phyloP scores from a whole-genome alignment of 2,888 invertebrate species.

The Temnothorax unifasciatus region DNA sequence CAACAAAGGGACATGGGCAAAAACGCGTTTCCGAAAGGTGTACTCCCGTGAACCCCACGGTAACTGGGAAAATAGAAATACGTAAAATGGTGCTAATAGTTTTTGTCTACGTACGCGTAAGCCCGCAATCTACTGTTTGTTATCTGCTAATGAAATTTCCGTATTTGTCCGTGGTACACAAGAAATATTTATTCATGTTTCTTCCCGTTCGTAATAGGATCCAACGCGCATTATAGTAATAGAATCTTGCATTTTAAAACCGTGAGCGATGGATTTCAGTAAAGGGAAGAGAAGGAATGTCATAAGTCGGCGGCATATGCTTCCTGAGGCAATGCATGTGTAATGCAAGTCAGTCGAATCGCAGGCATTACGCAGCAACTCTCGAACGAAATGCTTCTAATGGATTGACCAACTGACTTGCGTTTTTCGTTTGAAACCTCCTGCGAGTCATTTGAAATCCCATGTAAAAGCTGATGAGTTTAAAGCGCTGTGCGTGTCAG shows the following conservation, averaged over 20 bases:
- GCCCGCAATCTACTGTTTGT: background rate
- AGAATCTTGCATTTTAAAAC: slow-evolving; percentile 28
- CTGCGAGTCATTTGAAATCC: slow-evolving; percentile 58
- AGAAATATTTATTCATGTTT: background rate
- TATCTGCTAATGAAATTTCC: background rate
- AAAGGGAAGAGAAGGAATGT: slow-evolving; percentile 34
- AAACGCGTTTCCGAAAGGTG: slow-evolving; percentile 45
- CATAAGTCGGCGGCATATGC: slow-evolving; percentile 53
- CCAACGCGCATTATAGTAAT: slow-evolving; percentile 13
- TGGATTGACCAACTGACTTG: slow-evolving; percentile 76
- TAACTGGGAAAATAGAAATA: slow-evolving; percentile 22
- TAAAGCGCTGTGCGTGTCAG: slow-evolving; percentile 62
- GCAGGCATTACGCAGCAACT: slow-evolving; percentile 72
- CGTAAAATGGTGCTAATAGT: slow-evolving; percentile 10
- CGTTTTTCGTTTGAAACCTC: slow-evolving; percentile 66
- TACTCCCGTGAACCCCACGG: background rate
- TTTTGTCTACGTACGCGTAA: slow-evolving; percentile 5
- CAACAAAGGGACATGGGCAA: slow-evolving; percentile 41
- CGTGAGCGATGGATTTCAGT: slow-evolving; percentile 43
- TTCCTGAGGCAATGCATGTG: slow-evolving; percentile 60
- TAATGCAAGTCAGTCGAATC: slow-evolving; percentile 73
- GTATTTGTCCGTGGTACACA: background rate
- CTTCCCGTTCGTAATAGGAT: background rate
- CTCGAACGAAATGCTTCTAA: slow-evolving; percentile 74
- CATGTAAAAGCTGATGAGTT: slow-evolving; percentile 69